phyloP scores from a whole-genome alignment of 2,113 vertebrate species.

The Ondatra zibethicus region DNA sequence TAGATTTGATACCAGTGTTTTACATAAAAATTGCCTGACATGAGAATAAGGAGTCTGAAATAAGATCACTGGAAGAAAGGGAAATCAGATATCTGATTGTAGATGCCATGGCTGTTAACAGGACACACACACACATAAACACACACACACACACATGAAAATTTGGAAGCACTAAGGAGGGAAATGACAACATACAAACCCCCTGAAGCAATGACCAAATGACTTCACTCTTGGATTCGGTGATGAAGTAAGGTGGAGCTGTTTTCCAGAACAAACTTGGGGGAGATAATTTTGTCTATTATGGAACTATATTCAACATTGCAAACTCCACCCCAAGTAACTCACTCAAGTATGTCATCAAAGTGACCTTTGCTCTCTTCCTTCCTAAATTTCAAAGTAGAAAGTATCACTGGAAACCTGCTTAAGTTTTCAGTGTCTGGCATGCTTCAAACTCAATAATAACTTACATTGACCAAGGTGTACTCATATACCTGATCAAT shows the following conservation, averaged over 20 bases:
- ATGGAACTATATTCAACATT: neutral
- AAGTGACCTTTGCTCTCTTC: slow-evolving; percentile 33
- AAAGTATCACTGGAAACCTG: slow-evolving; percentile 25
- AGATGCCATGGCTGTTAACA: slow-evolving; percentile 82
- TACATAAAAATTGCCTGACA: slow-evolving; percentile 86
- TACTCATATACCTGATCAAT: neutral
- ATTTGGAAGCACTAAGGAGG: slow-evolving; percentile 73
- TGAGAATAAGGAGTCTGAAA: slow-evolving; percentile 81
- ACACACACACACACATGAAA: neutral
- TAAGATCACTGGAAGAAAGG: slow-evolving; percentile 83
- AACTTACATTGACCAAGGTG: neutral
- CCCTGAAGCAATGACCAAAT: slow-evolving; percentile 43
- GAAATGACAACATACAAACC: slow-evolving; percentile 61
- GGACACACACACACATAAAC: neutral
- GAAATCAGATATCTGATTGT: slow-evolving; percentile 84
- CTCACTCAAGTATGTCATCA: slow-evolving; percentile 26
- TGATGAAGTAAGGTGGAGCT: slow-evolving; percentile 49
- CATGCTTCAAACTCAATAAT: slow-evolving; percentile 37
- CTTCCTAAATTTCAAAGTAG: slow-evolving; percentile 40
- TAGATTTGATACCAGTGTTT: slow-evolving; percentile 84
- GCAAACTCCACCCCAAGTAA: neutral
- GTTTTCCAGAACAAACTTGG: slow-evolving; percentile 57
- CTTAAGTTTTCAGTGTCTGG: slow-evolving; percentile 34
- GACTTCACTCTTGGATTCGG: slow-evolving; percentile 25
- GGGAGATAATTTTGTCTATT: slow-evolving; percentile 32